phyloP scores from a whole-genome alignment of 2,888 invertebrate genomes.

The Sepiola atlantica region DNA sequence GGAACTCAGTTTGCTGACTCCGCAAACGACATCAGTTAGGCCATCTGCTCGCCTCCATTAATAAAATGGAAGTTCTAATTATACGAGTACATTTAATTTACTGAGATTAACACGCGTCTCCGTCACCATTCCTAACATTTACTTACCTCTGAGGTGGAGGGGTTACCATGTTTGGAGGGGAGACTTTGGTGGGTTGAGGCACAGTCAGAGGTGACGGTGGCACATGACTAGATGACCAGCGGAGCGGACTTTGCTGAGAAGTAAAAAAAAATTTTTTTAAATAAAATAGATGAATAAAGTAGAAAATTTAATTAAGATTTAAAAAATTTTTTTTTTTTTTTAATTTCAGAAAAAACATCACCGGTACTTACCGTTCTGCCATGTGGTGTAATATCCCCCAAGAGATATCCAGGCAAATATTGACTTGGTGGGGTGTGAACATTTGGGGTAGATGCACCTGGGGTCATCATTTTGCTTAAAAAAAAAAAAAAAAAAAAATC shows the following conservation, averaged over 20 bases:
- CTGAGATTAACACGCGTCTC: too few species aligned
- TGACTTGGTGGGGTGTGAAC: constrained; percentile 56
- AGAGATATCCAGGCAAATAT: constrained; percentile 64
- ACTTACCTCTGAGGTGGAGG: constrained; percentile 35
- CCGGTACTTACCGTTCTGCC: constrained; percentile 56
- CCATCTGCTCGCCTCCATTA: too few species aligned
- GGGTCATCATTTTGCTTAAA: constrained; percentile 34
- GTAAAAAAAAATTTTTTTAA: neutral
- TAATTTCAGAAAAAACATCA: neutral
- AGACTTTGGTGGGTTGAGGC: neutral
- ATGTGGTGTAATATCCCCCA: constrained; percentile 63
- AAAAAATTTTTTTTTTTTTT: neutral
- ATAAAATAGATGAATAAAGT: neutral
- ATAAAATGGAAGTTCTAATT: too few species aligned
- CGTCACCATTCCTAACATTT: neutral
- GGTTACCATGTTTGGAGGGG: constrained; percentile 36
- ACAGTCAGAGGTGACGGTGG: constrained; percentile 10
- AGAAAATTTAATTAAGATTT: neutral
- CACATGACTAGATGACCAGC: constrained; percentile 39
- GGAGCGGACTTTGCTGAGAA: constrained; percentile 35
- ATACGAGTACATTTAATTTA: too few species aligned
- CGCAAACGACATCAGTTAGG: too few species aligned
- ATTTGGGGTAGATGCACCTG: constrained; percentile 35
- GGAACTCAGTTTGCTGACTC: too few species aligned
- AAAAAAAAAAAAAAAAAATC: neutral